Evolutionary conservation across 2,113 vertebrate genomes (phyloP).

Genomic region (Struthidea cinerea): DNA sequence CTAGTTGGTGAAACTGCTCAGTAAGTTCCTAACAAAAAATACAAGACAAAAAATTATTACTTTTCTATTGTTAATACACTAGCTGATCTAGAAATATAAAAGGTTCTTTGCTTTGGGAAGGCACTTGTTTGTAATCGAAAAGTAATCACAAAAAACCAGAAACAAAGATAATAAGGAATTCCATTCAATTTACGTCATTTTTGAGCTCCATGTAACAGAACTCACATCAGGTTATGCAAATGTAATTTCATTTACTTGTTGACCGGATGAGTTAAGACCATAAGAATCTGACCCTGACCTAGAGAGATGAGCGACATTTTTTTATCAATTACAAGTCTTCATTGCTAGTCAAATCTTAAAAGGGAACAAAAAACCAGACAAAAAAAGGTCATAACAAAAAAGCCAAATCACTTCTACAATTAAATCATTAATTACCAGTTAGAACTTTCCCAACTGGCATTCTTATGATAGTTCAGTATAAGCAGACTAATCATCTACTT

Average conservation of each 20-base stretch:
- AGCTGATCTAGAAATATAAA: background rate
- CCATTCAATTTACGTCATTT: background rate
- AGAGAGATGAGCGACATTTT: background rate
- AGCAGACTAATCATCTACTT: background rate
- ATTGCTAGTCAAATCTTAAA: background rate
- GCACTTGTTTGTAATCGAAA: background rate
- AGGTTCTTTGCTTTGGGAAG: background rate
- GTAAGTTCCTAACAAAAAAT: conserved; percentile 77
- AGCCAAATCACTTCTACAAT: background rate
- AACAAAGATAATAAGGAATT: background rate
- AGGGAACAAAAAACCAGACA: background rate
- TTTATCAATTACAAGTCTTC: background rate
- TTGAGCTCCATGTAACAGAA: background rate
- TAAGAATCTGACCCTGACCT: background rate
- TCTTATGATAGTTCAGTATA: background rate
- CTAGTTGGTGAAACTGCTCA: conserved; percentile 73
- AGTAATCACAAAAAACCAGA: background rate
- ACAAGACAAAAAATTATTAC: background rate
- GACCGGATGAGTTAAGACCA: background rate
- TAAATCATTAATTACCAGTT: background rate
- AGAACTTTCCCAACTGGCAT: background rate
- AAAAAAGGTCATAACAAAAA: background rate
- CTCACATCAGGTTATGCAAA: background rate
- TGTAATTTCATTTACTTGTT: background rate
- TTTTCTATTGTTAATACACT: background rate